Conservation (phyloP, 2,888 invertebrate species). For the Synergus umbraculus region DNA sequence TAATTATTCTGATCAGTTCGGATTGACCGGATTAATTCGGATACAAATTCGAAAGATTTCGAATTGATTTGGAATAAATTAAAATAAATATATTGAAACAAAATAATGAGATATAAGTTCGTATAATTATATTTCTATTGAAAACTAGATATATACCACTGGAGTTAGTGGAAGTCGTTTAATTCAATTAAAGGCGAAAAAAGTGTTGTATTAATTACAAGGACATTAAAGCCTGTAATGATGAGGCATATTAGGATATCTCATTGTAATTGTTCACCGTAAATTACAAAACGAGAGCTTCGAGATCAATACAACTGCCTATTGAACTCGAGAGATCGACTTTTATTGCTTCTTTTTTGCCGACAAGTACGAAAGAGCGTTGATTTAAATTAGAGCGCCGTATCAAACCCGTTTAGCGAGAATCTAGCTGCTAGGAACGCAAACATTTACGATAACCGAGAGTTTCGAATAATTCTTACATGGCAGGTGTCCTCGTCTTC, state of each 20-base stretch:
- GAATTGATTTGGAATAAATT: no score
- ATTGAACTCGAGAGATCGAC: slow-evolving; percentile 39
- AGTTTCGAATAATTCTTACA: slow-evolving; percentile 9
- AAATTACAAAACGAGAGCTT: slow-evolving; percentile 34
- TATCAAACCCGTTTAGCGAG: slow-evolving; percentile 33
- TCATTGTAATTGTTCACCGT: slow-evolving; percentile 34
- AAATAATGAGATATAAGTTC: background rate
- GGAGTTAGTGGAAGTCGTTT: slow-evolving; percentile 1
- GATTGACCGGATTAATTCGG: no score
- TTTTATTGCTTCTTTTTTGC: slow-evolving; percentile 33
- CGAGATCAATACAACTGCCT: slow-evolving; percentile 27
- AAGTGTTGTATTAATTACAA: slow-evolving; percentile 26
- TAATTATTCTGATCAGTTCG: no score
- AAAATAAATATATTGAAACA: background rate
- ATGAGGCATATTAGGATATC: slow-evolving; percentile 22
- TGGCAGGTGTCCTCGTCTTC: background rate
- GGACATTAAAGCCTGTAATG: slow-evolving; percentile 25
- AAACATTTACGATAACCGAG: background rate
- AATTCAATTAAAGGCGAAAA: slow-evolving; percentile 26
- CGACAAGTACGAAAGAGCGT: slow-evolving; percentile 25
- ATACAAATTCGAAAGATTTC: no score
- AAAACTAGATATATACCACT: background rate
- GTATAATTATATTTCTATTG: background rate
- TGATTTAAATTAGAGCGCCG: slow-evolving; percentile 39
- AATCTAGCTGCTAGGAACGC: slow-evolving; percentile 23